These are phyloP conservation scores for Cynodonichthys magdalenae DNA, from an alignment of 2,797 vertebrate species.

Conservation along the genomic window DNA sequence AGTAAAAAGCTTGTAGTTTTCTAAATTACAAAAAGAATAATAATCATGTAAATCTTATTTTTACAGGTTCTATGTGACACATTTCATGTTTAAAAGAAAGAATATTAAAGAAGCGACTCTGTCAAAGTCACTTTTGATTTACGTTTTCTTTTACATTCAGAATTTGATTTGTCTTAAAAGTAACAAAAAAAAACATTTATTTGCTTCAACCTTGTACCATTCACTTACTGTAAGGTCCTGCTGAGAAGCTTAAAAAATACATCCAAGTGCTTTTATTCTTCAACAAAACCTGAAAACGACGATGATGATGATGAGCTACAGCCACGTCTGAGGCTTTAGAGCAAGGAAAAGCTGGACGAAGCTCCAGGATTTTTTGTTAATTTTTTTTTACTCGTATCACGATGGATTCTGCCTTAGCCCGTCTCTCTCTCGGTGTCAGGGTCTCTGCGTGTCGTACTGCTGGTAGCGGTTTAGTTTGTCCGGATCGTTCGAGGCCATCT, in stretches of 20 bases:
- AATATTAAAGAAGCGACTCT: background rate
- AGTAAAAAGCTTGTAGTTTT: constrained; percentile 27
- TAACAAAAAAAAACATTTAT: constrained; percentile 21
- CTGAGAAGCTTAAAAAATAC: constrained; percentile 18
- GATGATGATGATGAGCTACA: constrained; percentile 8
- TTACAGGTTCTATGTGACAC: constrained; percentile 4
- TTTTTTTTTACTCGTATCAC: background rate
- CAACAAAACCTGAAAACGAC: constrained; percentile 20
- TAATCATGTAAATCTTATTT: no score
- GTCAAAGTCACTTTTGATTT: background rate
- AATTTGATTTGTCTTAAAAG: constrained; percentile 12
- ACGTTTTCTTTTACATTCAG: constrained; percentile 40
- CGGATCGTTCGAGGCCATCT: constrained; percentile 97
- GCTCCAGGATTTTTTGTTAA: background rate
- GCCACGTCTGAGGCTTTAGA: constrained; percentile 2
- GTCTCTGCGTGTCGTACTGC: constrained; percentile 82
- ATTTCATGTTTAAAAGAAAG: background rate
- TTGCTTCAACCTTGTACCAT: constrained; percentile 58
- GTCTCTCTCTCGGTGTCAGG: constrained; percentile 57
- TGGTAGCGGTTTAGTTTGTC: constrained; percentile 96
- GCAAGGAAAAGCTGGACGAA: constrained; percentile 7
- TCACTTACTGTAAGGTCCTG: constrained; percentile 25
- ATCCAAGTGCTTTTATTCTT: constrained; percentile 19
- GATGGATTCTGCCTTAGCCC: constrained; percentile 4
- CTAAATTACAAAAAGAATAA: constrained; percentile 12